These are phyloP conservation scores for Melitaea athalia DNA, from an alignment of 2,888 invertebrate species.

Conservation along the genomic window DNA sequence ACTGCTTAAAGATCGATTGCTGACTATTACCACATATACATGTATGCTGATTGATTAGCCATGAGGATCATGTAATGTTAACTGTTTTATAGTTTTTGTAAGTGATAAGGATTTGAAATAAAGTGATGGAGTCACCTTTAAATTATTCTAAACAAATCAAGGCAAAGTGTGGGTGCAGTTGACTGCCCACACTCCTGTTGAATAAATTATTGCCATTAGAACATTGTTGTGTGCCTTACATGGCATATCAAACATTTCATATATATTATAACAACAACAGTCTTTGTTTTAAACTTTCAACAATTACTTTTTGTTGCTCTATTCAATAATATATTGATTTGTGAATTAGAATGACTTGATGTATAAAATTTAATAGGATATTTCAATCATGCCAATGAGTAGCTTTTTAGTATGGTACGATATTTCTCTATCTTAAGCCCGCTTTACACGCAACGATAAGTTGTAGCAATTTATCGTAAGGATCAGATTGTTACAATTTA, in stretches of 20 bases:
- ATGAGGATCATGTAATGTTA: background rate
- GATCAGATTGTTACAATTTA: no score
- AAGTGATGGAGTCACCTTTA: slow-evolving; percentile 52
- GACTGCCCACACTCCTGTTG: slow-evolving; percentile 70
- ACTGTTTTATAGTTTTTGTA: slow-evolving; percentile 14
- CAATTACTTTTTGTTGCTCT: slow-evolving; percentile 19
- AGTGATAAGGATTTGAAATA: slow-evolving; percentile 29
- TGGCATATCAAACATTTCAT: slow-evolving; percentile 57
- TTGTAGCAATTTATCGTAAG: no score
- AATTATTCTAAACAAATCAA: slow-evolving; percentile 64
- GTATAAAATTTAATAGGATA: no score
- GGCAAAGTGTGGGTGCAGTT: slow-evolving; percentile 74
- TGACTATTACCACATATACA: background rate
- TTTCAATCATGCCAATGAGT: no score
- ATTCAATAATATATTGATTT: background rate
- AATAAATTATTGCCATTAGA: slow-evolving; percentile 74
- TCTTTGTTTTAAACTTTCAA: slow-evolving; percentile 48
- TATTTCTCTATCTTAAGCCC: no score
- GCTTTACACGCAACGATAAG: no score
- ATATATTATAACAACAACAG: slow-evolving; percentile 45
- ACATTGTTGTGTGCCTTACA: slow-evolving; percentile 72
- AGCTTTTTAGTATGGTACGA: no score
- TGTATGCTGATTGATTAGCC: slow-evolving; percentile 3
- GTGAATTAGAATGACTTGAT: background rate
- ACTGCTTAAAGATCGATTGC: slow-evolving; percentile 5